phyloP scores from a whole-genome alignment of 2,797 vertebrate species.

The Rhinella marina region DNA sequence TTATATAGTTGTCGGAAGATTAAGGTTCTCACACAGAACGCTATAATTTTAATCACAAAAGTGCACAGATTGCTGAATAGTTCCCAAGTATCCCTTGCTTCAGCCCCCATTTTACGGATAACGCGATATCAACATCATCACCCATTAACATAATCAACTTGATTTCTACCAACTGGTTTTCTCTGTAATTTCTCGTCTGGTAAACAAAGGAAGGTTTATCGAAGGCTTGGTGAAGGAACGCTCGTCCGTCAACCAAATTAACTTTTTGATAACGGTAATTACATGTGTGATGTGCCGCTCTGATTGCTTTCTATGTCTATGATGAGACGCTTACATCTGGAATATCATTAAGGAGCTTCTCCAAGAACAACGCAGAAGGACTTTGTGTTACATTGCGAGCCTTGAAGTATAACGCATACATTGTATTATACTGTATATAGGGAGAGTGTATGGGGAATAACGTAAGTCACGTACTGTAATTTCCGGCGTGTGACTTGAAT shows the following conservation, averaged over 20 bases:
- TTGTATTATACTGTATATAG: background rate
- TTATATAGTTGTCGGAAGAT: background rate
- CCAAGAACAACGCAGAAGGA: background rate
- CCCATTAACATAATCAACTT: conserved; percentile 53
- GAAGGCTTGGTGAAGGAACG: background rate
- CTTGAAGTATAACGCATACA: background rate
- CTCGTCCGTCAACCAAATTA: conserved; percentile 38
- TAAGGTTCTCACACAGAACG: background rate
- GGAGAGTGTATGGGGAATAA: background rate
- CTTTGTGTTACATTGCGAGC: background rate
- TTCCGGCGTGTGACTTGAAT: too few relatives aligned
- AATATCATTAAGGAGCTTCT: conserved; percentile 8
- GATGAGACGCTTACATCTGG: background rate
- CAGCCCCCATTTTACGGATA: background rate
- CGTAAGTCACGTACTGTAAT: background rate
- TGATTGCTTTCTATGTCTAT: conserved; percentile 31
- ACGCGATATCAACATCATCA: conserved; percentile 14
- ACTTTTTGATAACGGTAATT: conserved; percentile 33
- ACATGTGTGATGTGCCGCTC: background rate
- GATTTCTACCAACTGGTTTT: conserved; percentile 15
- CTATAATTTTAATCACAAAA: conserved; percentile 51
- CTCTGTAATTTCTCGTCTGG: conserved; percentile 25
- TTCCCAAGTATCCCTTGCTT: conserved; percentile 10
- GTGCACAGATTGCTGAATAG: conserved; percentile 2
- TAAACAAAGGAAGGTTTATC: conserved; percentile 24